Evolutionary conservation across 2,888 invertebrate genomes (phyloP).

Genomic region (Dryobota labecula): DNA sequence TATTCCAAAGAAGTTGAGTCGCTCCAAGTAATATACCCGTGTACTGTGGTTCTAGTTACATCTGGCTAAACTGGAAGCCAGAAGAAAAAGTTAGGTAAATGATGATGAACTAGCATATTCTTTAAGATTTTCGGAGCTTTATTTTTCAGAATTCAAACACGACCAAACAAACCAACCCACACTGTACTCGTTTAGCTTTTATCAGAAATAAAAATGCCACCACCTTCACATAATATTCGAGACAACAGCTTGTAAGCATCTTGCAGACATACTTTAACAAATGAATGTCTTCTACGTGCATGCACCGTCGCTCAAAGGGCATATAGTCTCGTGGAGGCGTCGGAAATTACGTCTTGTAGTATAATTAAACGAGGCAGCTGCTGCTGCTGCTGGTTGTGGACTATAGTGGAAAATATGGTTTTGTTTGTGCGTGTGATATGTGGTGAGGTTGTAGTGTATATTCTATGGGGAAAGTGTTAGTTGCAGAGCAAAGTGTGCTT

Average conservation of each 20-base stretch:
- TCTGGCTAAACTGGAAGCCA: too few species aligned
- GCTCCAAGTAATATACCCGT: too few species aligned
- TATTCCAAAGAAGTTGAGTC: too few species aligned
- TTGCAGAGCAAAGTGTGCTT: too few species aligned
- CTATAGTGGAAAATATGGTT: background rate
- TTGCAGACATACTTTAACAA: slow-evolving; percentile 1
- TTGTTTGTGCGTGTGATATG: background rate
- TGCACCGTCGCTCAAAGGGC: slow-evolving; percentile 29
- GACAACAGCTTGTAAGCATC: background rate
- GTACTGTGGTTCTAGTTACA: too few species aligned
- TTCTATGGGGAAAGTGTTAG: too few species aligned
- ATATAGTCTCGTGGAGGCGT: background rate
- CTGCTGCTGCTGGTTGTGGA: too few species aligned
- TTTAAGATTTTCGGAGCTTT: background rate
- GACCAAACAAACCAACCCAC: too few species aligned
- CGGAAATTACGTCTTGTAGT: slow-evolving; percentile 40
- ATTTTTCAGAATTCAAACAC: background rate
- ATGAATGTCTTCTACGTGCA: slow-evolving; percentile 11
- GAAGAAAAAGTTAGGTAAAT: too few species aligned
- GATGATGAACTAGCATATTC: background rate
- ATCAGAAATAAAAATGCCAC: background rate
- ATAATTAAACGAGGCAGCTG: slow-evolving; percentile 33
- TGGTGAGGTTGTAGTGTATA: too few species aligned
- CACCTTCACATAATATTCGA: background rate
- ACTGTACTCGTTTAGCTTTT: background rate